Evolutionary conservation across 2,888 invertebrate genomes (phyloP), one percentile per base, ranked within the genome.

Genomic region (Nemotelus nigrinus): DNA sequence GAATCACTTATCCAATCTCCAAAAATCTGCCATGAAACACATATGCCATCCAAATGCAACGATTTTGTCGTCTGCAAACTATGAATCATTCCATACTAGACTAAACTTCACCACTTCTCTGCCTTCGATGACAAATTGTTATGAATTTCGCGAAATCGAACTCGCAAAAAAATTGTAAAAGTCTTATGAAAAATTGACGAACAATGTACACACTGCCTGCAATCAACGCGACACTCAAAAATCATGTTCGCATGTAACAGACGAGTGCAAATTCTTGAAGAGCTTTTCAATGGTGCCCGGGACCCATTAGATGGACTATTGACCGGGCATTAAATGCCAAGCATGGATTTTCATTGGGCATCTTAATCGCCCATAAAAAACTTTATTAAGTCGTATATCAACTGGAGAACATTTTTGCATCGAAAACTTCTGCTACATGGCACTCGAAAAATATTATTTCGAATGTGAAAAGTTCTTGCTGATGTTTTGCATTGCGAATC

Each of bases 321-420:
- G 65, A 65, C 65, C 65, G 7, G 47, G 10, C 65, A 65, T 65
- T 47, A 44, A 65, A 25, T 25, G n/a, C 8, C 47, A 10, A 41
- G 7, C 44, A 41, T 65, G 43, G 7, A 47, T 65, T 65, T n/a
- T 4, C 65, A 41, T 65, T 45, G 65, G 65, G 65, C n/a, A 47
- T 65, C 47, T 65, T 65, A 45, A 65, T 65, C 47, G n/a, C 4
- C 45, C 65, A 65, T 65, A 65, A 65, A 65, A 65, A 65, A 65
- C 25, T 65, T 65, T 65, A 65, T 45, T 65, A 65, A 47, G 65
- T 65, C 65, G 47, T 65, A 65, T 65, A 45, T 65, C 65, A 65
- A 65, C 47, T 65, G 7, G 5, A 65, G 65, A 65, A 65, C 25
- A 25, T 1, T 25, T 65, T 65, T 45, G 45, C 65, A 65, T 65